phyloP scores from a whole-genome alignment of 2,888 invertebrate species.

The Anoplius nigerrimus region DNA sequence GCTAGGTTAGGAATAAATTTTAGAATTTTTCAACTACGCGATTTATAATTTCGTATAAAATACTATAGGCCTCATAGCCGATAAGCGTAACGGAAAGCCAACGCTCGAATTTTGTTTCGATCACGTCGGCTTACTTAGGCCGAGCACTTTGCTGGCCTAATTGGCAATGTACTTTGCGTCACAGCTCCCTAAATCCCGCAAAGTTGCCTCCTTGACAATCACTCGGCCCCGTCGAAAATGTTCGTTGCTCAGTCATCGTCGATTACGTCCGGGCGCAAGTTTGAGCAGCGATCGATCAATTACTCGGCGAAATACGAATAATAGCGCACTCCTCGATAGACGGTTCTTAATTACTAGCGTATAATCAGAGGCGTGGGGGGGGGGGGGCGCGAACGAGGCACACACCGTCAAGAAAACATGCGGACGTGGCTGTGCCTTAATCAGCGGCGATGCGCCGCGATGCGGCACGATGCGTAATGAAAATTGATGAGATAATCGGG shows the following conservation, averaged over 20 bases:
- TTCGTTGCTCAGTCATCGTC: conserved; percentile 57
- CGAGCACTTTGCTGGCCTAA: too few relatives aligned
- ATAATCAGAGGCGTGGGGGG: conserved; percentile 55
- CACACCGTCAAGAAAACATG: conserved; percentile 63
- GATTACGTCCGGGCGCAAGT: conserved; percentile 54
- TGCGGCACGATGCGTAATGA: conserved; percentile 67
- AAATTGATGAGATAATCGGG: conserved; percentile 72
- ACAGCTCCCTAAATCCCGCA: not conserved
- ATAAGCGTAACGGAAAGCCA: too few relatives aligned
- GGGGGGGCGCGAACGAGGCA: conserved; percentile 43
- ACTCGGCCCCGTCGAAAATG: conserved; percentile 35
- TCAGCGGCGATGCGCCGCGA: conserved; percentile 53
- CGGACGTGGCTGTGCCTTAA: conserved; percentile 58
- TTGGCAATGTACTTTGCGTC: not conserved
- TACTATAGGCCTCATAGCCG: too few relatives aligned
- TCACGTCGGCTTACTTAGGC: too few relatives aligned
- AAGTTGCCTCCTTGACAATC: conserved; percentile 3
- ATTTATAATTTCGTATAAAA: too few relatives aligned
- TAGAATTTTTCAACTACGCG: not conserved
- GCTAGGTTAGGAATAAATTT: not conserved
- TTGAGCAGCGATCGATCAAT: conserved; percentile 66
- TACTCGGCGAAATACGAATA: conserved; percentile 55
- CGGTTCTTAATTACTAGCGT: conserved; percentile 66
- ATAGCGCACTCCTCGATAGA: conserved; percentile 36
- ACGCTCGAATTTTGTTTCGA: too few relatives aligned